Evolutionary conservation across 2,113 vertebrate species (phyloP), one percentile per base, ranked within the genome.

Genomic region (Phalacrocorax pelagicus): DNA sequence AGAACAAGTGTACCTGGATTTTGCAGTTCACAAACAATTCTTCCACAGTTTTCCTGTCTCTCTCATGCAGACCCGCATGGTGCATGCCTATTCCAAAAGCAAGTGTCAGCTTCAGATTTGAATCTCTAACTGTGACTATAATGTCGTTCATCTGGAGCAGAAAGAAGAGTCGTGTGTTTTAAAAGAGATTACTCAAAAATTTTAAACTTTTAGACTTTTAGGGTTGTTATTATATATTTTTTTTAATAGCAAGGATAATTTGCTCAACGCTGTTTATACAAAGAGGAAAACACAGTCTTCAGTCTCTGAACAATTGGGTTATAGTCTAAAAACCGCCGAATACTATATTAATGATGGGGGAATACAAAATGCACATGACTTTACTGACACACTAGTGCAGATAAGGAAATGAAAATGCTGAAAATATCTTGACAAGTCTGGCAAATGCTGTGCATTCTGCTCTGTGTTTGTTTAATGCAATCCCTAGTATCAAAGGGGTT

Each of bases 11-110:
- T 97, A 99, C 99, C 98, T 99, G 99, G 95, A 99, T 99, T 98
- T 99, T 99, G 96, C 99, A 99, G 96, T 99, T 99, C 90, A 99
- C 99, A 94, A 99, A 99, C 73, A 99, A 97, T 93, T 99, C 99
- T 94, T 99, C 99, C 75, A 99, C 99, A 7, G 99, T 99, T 96
- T 98, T 99, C n/a, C 99, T 97, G 98, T 99, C 99, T 81, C 99
- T 98, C 73, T 99, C 99, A 36, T 99, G 99, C 51, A 99, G 97
- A 4, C 99, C 99, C 0, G 99, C 99, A 40, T 99, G 99, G 93
- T 99, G 99, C 98, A 99, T 99, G 79, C 99, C 99, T 86, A 99
- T 99, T 88, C 99, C 99, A 81, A 99, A 99, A 29, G 99, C 99
- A 95, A 99, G 98, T 1, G 99, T 99, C 62, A 99, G 98, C 97